Conservation (phyloP, 2,797 vertebrate species). For the Melanotaenia nigrans region DNA sequence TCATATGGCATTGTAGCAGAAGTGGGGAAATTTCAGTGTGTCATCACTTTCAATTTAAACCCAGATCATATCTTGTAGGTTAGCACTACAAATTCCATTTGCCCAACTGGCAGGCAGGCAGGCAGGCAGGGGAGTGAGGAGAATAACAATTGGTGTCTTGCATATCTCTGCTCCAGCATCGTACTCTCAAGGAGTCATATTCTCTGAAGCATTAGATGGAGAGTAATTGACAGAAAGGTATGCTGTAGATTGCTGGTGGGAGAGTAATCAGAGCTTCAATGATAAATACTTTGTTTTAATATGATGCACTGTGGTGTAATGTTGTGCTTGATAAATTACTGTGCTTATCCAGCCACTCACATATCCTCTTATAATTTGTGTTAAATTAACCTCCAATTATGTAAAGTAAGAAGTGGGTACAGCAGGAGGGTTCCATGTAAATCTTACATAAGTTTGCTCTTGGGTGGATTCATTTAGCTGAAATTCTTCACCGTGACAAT, state of each 20-base stretch:
- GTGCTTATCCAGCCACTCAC: constrained; percentile 10
- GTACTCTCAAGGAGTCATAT: constrained; percentile 10
- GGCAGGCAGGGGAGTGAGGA: constrained; percentile 1
- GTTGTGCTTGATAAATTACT: constrained; percentile 23
- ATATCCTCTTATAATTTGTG: constrained; percentile 26
- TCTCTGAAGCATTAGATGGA: constrained; percentile 16
- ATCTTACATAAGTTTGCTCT: not conserved
- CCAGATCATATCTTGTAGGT: constrained; percentile 23
- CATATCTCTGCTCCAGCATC: constrained; percentile 18
- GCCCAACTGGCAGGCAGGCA: constrained; percentile 6
- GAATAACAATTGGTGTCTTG: constrained; percentile 42
- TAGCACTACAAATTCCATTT: constrained; percentile 24
- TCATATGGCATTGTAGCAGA: constrained; percentile 4
- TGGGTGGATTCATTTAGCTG: not conserved
- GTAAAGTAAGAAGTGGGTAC: constrained; percentile 1
- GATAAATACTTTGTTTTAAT: constrained; percentile 22
- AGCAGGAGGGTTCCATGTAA: not conserved
- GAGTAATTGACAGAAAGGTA: constrained; percentile 24
- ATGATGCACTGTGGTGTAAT: constrained; percentile 12
- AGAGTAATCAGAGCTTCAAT: constrained; percentile 35
- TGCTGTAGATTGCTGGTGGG: constrained; percentile 18
- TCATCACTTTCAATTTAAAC: constrained; percentile 26
- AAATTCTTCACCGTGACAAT: not conserved
- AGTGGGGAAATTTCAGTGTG: not conserved
- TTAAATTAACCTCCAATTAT: constrained; percentile 34